Conservation (phyloP, 1,140 invertebrate species). For the Acyrthosiphon pisum region DNA sequence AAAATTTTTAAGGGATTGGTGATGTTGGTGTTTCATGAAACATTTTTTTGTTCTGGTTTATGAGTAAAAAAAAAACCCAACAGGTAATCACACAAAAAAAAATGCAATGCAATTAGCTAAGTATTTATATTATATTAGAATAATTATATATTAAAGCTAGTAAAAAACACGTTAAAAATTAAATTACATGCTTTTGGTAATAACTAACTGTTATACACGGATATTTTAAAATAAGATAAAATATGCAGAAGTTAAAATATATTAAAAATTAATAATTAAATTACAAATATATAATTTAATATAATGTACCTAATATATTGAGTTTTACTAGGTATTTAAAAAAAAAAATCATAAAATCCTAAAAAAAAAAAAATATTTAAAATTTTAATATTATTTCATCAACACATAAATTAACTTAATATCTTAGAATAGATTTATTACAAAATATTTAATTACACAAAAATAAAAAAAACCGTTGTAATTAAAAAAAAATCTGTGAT, state of each 20-base stretch:
- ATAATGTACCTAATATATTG: neutral
- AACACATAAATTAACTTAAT: neutral
- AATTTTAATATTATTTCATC: too few species aligned
- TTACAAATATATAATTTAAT: neutral
- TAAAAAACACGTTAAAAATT: neutral
- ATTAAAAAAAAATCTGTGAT: neutral
- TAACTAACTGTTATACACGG: neutral
- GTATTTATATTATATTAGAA: neutral
- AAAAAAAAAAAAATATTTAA: neutral
- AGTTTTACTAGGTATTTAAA: neutral
- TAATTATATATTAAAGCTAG: neutral
- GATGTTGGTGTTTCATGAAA: neutral
- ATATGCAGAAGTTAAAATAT: neutral
- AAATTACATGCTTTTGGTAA: neutral
- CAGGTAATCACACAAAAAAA: neutral
- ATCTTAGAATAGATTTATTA: neutral
- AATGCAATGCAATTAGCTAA: neutral
- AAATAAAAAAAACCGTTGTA: neutral
- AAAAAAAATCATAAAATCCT: neutral
- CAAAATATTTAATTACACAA: conserved; percentile 29
- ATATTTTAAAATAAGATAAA: neutral
- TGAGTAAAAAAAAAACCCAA: neutral
- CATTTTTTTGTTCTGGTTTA: neutral
- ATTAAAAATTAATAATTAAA: neutral
- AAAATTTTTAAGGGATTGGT: neutral